These are phyloP conservation scores for Oscheius onirici DNA, from an alignment of 2,888 invertebrate genomes.

Conservation along the genomic window DNA sequence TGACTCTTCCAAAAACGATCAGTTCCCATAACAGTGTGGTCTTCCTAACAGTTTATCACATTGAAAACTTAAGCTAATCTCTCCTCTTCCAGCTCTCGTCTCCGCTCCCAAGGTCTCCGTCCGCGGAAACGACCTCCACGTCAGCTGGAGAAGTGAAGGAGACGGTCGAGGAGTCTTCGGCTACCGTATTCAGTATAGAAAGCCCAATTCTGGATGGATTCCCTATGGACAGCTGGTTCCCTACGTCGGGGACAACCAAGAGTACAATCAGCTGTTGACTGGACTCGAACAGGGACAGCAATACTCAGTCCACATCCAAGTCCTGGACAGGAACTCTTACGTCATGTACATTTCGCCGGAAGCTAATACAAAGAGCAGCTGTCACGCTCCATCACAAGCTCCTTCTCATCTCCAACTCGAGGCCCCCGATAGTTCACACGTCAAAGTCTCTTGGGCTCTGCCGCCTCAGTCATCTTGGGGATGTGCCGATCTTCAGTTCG, in stretches of 20 bases:
- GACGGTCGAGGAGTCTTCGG: slow-evolving; percentile 70
- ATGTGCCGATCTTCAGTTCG: slow-evolving; percentile 63
- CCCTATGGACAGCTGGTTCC: slow-evolving; percentile 69
- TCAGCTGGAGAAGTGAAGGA: slow-evolving; percentile 68
- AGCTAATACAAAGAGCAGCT: slow-evolving; percentile 60
- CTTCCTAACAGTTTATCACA: slow-evolving; percentile 2
- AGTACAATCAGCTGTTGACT: slow-evolving; percentile 64
- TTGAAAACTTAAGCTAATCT: neutral
- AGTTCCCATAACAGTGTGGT: slow-evolving; percentile 22
- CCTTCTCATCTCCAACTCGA: slow-evolving; percentile 65
- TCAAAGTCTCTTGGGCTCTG: slow-evolving; percentile 60
- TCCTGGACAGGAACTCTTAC: slow-evolving; percentile 70
- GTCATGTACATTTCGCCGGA: slow-evolving; percentile 70
- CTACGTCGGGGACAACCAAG: slow-evolving; percentile 67
- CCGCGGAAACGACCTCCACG: slow-evolving; percentile 61
- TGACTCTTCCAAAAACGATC: neutral
- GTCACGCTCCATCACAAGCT: slow-evolving; percentile 65
- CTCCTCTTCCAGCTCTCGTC: slow-evolving; percentile 63
- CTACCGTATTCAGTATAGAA: slow-evolving; percentile 68
- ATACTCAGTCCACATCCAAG: slow-evolving; percentile 64
- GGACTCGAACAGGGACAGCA: slow-evolving; percentile 63
- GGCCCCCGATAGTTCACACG: slow-evolving; percentile 64
- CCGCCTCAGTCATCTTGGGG: slow-evolving; percentile 62
- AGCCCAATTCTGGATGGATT: slow-evolving; percentile 64
- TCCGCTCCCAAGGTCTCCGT: slow-evolving; percentile 64